phyloP scores from a whole-genome alignment of 2,888 invertebrate species.

The Eilema caniola region DNA sequence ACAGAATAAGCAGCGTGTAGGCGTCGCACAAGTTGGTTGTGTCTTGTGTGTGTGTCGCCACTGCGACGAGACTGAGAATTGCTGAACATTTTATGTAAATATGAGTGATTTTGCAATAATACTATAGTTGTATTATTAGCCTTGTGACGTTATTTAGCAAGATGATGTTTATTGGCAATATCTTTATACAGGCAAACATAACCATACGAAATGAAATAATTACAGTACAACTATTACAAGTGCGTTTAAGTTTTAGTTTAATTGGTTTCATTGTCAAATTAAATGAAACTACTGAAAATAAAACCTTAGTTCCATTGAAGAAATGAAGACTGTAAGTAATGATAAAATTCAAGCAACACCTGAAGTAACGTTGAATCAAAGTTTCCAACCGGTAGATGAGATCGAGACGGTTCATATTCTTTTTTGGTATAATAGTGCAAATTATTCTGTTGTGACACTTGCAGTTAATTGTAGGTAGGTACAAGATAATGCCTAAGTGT shows the following conservation, averaged over 20 bases:
- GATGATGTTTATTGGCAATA: neutral
- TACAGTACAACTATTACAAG: neutral
- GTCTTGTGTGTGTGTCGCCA: too few relatives aligned
- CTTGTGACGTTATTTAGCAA: constrained; percentile 2
- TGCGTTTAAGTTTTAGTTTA: neutral
- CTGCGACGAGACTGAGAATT: constrained; percentile 28
- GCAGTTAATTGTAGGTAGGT: constrained; percentile 69
- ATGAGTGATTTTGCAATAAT: constrained; percentile 30
- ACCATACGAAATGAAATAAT: neutral
- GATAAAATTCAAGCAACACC: neutral
- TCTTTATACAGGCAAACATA: constrained; percentile 6
- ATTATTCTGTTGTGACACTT: constrained; percentile 63
- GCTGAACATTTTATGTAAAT: constrained; percentile 33
- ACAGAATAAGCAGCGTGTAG: constrained; percentile 66
- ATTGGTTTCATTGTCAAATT: neutral
- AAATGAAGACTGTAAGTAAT: too few relatives aligned
- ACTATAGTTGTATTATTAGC: constrained; percentile 16
- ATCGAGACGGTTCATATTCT: neutral
- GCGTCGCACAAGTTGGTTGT: constrained; percentile 53
- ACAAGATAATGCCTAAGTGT: constrained; percentile 72
- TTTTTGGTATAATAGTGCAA: constrained; percentile 18
- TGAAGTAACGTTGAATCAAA: neutral
- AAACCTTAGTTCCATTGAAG: too few relatives aligned
- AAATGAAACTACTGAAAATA: too few relatives aligned
- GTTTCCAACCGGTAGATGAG: neutral